Percentiles rank a stretch among this genome's conserved stretches.
Evolutionary conservation across 1,140 invertebrate genomes (phyloP).

Genomic region (Mactra quadrangularis): DNA sequence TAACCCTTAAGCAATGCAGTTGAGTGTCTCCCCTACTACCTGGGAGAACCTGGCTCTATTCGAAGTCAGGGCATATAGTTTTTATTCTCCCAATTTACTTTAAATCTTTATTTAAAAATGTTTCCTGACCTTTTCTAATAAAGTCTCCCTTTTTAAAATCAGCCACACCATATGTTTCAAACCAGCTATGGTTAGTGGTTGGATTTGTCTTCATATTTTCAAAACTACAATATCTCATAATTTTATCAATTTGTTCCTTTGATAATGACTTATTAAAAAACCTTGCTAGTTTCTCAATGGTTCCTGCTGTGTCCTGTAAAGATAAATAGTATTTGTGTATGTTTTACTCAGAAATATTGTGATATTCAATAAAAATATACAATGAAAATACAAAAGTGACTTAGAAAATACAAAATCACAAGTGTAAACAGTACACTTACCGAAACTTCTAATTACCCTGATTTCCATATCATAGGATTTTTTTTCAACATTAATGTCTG

Average conservation of each 20-base stretch:
- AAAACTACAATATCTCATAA: conserved; percentile 91
- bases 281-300: conserved; percentile 87
- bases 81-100: too few relatives aligned
- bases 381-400: not conserved
- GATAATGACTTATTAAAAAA: conserved; percentile 89
- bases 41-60: too few relatives aligned
- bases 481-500: too few relatives aligned
- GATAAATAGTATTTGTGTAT: not conserved
- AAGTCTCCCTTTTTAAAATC: conserved; percentile 82
- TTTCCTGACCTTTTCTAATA: conserved; percentile 84
- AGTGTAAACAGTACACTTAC: not conserved
- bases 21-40: too few relatives aligned
- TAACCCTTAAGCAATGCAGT: too few relatives aligned
- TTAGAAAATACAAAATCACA: not conserved
- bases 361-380: too few relatives aligned
- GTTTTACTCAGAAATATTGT: conserved; percentile 1
- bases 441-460: too few relatives aligned
- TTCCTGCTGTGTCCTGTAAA: conserved; percentile 80
- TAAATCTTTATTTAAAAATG: too few relatives aligned
- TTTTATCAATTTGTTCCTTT: conserved; percentile 87
- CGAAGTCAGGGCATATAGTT: too few relatives aligned
- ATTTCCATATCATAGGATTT: too few relatives aligned
- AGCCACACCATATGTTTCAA: conserved; percentile 83
- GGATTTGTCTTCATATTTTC: conserved; percentile 90
- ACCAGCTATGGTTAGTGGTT: conserved; percentile 84